Base-by-base conservation (phyloP, 2,888 invertebrate species). In the Sabellastarte sp. region DNA sequence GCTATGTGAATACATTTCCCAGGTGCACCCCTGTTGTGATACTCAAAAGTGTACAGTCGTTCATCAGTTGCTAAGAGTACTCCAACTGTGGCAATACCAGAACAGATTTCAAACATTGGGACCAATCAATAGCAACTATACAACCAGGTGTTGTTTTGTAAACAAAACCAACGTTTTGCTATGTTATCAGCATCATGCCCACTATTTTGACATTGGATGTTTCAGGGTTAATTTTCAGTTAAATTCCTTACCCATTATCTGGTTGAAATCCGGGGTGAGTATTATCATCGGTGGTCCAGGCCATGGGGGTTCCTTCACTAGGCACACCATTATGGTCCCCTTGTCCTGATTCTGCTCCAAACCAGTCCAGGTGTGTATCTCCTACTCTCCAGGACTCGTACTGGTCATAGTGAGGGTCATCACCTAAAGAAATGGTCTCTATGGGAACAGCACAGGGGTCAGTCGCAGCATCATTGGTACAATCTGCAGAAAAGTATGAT, bases 251-350 rank as follows among this genome's bases (percentile, higher is more conserved):
- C 78, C 64, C 72, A 65, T 79, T 80, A 0, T 74, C 61, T 4
- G 61, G 59, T 52, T 60, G 74, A 64, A 75, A 73, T 4, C 74
- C 76, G 0, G 69, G 31, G 28, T 71, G 67, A 0, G 76, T 73
- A 0, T 66, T 72, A 2, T 73, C 70, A 60, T 74, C 83, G 28
- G 78, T 75, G 0, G 81, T 78, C 78, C 83, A 84, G 15, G 77
- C 79, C 59, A 75, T 71, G 26, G 77, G 76, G 0, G 79, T 76
- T 1, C 80, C 79, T 15, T 69, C 66, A 0, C 78, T 73, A 41
- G 60, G 52, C 24, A 26, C 51, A 1, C 77, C 77, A 1, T 73
- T 59, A 60, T 71, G 77, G 1, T 60, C 52, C 0, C 79, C 78
- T 64, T 81, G 80, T 1, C 74, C 75, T 0, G 66, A 58, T 64